Evolutionary conservation across 1,140 invertebrate species (phyloP).

Genomic region (Caenorhabditis tropicalis): DNA sequence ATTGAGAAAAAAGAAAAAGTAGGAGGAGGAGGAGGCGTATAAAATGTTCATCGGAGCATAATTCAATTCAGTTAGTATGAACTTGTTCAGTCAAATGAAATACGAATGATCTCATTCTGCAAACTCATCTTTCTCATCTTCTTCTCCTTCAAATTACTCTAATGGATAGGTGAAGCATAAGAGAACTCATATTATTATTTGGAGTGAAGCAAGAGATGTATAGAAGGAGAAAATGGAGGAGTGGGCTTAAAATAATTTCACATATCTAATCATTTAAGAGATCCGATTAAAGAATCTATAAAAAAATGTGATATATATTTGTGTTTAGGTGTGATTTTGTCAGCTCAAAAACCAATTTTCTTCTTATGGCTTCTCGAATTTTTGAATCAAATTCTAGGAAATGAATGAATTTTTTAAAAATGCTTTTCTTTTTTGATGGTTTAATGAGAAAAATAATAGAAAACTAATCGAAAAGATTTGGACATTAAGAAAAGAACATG

Average conservation of each 20-base stretch:
- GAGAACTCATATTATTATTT: not conserved
- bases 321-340: not conserved
- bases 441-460: no score
- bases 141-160: not conserved
- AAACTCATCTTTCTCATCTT: not conserved
- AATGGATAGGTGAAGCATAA: not conserved
- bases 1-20: not conserved
- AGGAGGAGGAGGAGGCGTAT: not conserved
- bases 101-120: not conserved
- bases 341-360: not conserved
- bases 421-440: no score
- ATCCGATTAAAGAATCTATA: not conserved
- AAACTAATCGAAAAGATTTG: no score
- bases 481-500: no score
- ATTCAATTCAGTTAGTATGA: constrained; percentile 6
- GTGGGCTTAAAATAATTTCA: not conserved
- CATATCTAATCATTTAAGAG: not conserved
- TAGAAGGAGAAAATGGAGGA: no score
- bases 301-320: not conserved
- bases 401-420: not conserved
- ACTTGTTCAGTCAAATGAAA: not conserved
- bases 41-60: constrained; percentile 28
- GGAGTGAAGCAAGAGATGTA: not conserved
- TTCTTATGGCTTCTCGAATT: not conserved
- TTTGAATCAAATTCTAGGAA: not conserved